A percentile compares a stretch with the other conserved stretches of the same genome.
Conservation (phyloP, 2,113 vertebrate species). For the Xiphias gladius region DNA sequence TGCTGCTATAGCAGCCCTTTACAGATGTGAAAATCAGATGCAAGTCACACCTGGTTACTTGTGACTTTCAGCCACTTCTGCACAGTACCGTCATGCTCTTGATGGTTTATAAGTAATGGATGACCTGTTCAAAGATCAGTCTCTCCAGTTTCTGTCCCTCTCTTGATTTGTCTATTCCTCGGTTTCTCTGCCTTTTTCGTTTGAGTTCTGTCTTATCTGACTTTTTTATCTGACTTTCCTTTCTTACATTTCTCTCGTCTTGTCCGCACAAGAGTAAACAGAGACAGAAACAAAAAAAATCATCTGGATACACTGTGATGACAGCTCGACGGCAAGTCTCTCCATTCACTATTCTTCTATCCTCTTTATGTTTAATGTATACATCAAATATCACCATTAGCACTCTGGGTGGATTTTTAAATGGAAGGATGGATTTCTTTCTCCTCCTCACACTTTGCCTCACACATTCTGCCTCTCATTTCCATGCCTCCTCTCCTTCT, state of each 20-base stretch:
- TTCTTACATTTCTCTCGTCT: constrained; percentile 1
- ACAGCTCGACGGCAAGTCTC: not conserved
- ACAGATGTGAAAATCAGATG: constrained; percentile 11
- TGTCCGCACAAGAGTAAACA: constrained; percentile 19
- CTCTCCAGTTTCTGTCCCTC: not conserved
- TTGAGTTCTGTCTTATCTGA: not conserved
- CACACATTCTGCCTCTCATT: constrained; percentile 70
- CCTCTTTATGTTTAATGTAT: constrained; percentile 46
- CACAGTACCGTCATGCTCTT: not conserved
- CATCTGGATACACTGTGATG: not conserved
- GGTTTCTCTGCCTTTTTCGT: too few relatives aligned
- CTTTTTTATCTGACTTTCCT: not conserved
- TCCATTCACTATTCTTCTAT: not conserved
- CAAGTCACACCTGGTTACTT: constrained; percentile 45
- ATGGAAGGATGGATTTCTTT: constrained; percentile 30
- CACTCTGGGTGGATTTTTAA: not conserved
- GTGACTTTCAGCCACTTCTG: constrained; percentile 25
- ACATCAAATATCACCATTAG: constrained; percentile 16
- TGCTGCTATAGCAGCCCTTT: constrained; percentile 26
- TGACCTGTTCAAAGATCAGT: constrained; percentile 16
- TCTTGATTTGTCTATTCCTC: too few relatives aligned
- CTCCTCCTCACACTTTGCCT: constrained; percentile 56
- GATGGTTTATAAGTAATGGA: constrained; percentile 35
- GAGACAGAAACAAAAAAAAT: constrained; percentile 8
- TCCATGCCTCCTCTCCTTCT: constrained; percentile 66